phyloP scores from a whole-genome alignment of 2,797 vertebrate genomes.

The Esox lucius region DNA sequence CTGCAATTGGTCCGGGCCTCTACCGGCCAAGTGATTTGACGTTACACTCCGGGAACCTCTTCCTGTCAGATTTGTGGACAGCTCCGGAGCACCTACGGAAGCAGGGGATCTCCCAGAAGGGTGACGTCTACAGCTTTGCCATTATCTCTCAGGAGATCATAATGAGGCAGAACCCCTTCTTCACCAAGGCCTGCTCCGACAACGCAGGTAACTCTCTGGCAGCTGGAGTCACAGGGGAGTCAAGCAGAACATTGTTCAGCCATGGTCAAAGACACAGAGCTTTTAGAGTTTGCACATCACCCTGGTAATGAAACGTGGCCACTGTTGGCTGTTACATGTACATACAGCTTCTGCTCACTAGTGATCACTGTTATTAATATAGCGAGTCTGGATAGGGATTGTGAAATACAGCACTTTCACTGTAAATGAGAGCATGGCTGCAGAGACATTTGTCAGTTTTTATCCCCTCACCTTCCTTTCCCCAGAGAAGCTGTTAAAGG shows the following conservation, averaged over 20 bases:
- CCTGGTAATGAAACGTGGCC: not conserved
- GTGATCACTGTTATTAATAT: not conserved
- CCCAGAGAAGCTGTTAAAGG: constrained; percentile 87
- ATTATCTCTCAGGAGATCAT: constrained; percentile 95
- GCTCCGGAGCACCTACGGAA: constrained; percentile 90
- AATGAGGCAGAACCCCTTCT: constrained; percentile 81
- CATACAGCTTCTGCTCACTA: not conserved
- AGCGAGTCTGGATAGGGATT: not conserved
- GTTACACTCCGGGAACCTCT: not conserved
- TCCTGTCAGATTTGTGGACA: constrained; percentile 75
- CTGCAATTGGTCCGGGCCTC: not conserved
- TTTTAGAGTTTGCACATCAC: not conserved
- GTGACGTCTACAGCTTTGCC: constrained; percentile 92
- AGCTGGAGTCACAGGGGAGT: not conserved
- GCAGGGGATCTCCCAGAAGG: constrained; percentile 86
- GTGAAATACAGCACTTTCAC: not conserved
- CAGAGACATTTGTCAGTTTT: not conserved
- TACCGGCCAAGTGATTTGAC: not conserved
- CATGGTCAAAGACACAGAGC: constrained; percentile 4
- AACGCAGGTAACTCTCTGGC: constrained; percentile 70
- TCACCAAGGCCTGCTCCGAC: constrained; percentile 71
- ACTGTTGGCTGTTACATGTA: constrained; percentile 12
- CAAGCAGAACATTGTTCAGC: not conserved
- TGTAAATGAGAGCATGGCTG: not conserved
- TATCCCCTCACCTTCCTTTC: not conserved